phyloP scores from a whole-genome alignment of 2,797 vertebrate species.

The Cryptoprocta ferox region DNA sequence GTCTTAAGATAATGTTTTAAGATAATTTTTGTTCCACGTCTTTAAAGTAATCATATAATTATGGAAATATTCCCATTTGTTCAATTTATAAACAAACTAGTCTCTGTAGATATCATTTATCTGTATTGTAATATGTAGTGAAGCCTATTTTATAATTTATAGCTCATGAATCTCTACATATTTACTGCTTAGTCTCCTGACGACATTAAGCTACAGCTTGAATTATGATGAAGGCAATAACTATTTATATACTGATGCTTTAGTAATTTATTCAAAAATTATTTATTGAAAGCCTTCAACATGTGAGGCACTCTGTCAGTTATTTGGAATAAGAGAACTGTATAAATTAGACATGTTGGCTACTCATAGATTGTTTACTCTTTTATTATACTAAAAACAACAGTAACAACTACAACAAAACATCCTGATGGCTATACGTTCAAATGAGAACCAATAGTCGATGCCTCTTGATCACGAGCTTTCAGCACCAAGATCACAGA shows the following conservation, averaged over 20 bases:
- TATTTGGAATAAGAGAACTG: background rate
- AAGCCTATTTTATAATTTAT: conserved; percentile 19
- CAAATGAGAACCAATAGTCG: background rate
- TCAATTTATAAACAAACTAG: background rate
- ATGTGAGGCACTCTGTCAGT: background rate
- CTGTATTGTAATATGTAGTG: background rate
- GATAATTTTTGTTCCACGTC: background rate
- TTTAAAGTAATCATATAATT: conserved; percentile 27
- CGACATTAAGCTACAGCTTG: conserved; percentile 37
- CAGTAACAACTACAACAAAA: background rate
- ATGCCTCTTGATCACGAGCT: background rate
- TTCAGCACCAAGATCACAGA: background rate
- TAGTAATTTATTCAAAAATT: conserved; percentile 56
- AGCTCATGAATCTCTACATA: background rate
- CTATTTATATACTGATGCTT: background rate
- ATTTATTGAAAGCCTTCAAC: conserved; percentile 40
- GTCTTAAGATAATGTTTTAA: background rate
- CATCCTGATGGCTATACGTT: background rate
- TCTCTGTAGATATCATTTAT: background rate
- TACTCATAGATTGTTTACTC: background rate
- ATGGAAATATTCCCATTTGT: background rate
- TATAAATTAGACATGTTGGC: background rate
- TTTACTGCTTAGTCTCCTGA: conserved; percentile 23
- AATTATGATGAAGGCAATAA: conserved; percentile 56
- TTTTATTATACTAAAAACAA: background rate